Conservation (phyloP, 2,797 vertebrate genomes). For the Periparus ater region DNA sequence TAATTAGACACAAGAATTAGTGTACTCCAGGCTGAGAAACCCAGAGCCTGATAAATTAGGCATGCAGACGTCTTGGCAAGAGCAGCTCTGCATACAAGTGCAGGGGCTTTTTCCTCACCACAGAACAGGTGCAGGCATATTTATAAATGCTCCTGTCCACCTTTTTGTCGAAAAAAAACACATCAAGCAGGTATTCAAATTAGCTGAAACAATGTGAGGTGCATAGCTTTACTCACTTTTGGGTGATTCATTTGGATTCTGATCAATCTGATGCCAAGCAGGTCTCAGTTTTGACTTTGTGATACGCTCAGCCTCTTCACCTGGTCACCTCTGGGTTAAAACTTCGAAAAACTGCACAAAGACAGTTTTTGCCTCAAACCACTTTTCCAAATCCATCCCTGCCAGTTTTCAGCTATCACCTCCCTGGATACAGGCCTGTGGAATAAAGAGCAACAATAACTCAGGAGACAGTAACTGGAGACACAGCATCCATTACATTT, state of each 20-base stretch:
- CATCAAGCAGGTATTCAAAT: background rate
- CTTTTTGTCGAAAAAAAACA: background rate
- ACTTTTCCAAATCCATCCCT: fast-evolving
- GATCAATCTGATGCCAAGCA: background rate
- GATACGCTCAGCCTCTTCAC: background rate
- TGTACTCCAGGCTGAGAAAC: background rate
- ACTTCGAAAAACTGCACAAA: background rate
- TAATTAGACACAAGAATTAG: background rate
- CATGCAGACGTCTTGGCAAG: background rate
- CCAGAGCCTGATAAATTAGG: background rate
- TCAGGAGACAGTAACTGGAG: background rate
- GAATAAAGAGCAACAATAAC: background rate
- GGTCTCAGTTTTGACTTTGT: background rate
- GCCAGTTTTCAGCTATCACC: background rate
- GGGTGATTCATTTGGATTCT: background rate
- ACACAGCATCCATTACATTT: background rate
- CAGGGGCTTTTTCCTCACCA: slow-evolving; percentile 67
- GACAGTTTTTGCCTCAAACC: background rate
- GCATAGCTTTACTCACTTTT: background rate
- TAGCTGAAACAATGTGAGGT: background rate
- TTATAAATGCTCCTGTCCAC: background rate
- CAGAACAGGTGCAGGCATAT: slow-evolving; percentile 68
- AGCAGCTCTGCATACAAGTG: background rate
- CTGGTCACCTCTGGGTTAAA: background rate
- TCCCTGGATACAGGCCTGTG: background rate